Evolutionary conservation across 2,888 invertebrate species (phyloP), one percentile per base, ranked within the genome.

Genomic region (Didymodactylos carnosus): DNA sequence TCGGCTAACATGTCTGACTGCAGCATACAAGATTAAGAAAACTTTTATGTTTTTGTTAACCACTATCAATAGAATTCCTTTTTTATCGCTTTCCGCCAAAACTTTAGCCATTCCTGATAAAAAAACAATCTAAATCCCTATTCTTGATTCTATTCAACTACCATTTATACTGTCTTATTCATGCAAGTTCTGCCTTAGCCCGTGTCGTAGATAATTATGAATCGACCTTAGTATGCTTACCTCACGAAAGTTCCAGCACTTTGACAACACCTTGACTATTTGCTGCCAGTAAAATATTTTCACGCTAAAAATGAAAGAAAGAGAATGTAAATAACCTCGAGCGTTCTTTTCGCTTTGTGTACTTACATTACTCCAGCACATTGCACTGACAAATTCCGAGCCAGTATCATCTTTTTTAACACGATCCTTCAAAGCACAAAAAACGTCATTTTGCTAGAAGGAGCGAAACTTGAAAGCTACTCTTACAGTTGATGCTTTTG

Each of bases 241-340:
- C n/a, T n/a, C n/a, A n/a, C n/a, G n/a, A n/a, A n/a, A 91, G 84
- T 83, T 91, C 90, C 75, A 91, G 84, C 80, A 93, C 89, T 84
- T 93, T 93, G 79, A 94, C 92, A 78, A 90, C 89, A 72, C 94
- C 94, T 84, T 92, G 92, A 82, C 92, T 92, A 84, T 94, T 94
- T 72, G 93, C 94, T 69, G 93, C 92, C 23, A 94, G 88, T 39
- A 92, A 88, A 76, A 91, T 90, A 82, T 90, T 89, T 35, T 90
- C 89, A 78, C 88, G 87, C 82, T 90, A 78, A 35, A 81, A 79
- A 70, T 62, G 72, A 75, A 51, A 62, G 74, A 75, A 53, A 69
- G 16, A 39, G 69, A 69, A 43, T 70, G 49, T 46, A 13, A 71
- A n/a, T 35, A n/a, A n/a, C n/a, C n/a, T n/a, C n/a, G n/a, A n/a